Conservation (phyloP, 1,140 invertebrate genomes). For the Gryon sp. region DNA sequence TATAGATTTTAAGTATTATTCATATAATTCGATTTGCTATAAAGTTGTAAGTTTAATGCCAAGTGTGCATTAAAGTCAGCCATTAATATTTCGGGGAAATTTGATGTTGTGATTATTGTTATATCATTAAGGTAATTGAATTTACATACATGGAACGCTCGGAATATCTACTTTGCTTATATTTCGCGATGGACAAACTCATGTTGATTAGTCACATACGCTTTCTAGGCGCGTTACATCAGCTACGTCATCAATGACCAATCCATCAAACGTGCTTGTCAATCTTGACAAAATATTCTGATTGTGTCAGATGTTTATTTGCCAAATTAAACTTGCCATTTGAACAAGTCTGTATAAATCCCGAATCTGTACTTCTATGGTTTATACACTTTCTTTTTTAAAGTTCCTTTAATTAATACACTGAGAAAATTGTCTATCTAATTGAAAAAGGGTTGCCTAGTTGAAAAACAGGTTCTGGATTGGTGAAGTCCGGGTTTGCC, state of each 20-base stretch:
- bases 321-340: neutral
- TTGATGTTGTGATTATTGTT: constrained; percentile 38
- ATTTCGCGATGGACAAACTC: constrained; percentile 20
- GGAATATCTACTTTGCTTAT: constrained; percentile 21
- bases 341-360: no score
- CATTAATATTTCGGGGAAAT: constrained; percentile 22
- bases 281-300: constrained; percentile 4
- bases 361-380: no score
- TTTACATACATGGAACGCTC: constrained; percentile 14
- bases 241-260: constrained; percentile 25
- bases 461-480: no score
- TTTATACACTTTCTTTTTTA: no score
- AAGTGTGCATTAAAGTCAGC: no score
- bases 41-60: no score
- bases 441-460: no score
- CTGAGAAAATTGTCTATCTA: no score
- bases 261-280: constrained; percentile 16
- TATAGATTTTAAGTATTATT: no score
- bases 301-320: neutral
- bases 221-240: constrained; percentile 16
- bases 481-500: no score
- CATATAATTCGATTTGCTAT: no score
- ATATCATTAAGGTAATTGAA: constrained; percentile 33
- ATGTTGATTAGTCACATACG: constrained; percentile 29
- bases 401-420: no score